Evolutionary conservation across 1,140 invertebrate genomes (phyloP).

Genomic region (Drosophila pachea): DNA sequence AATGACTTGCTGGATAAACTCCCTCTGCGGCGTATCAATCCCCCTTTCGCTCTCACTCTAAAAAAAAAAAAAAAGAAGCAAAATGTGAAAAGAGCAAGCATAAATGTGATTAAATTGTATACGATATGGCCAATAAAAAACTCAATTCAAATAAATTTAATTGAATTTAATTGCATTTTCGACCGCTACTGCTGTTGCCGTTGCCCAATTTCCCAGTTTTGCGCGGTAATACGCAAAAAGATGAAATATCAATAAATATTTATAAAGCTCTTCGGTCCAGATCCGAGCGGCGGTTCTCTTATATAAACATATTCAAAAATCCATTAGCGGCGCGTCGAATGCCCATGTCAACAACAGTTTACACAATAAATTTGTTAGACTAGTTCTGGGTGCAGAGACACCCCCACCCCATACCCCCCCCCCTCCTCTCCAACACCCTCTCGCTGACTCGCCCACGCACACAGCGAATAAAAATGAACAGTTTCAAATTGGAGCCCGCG

Average conservation of each 20-base stretch:
- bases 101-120: conserved; percentile 14
- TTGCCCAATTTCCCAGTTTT: conserved; percentile 25
- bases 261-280: conserved; percentile 46
- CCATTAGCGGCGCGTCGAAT: conserved; percentile 40
- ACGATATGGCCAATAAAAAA: conserved; percentile 22
- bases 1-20: conserved; percentile 18
- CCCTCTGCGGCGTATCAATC: not conserved
- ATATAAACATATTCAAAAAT: conserved; percentile 58
- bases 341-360: conserved; percentile 60
- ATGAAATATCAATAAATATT: conserved; percentile 65
- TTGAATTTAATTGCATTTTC: conserved; percentile 46
- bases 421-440: too few species aligned
- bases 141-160: conserved; percentile 51
- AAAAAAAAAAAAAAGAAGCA: not conserved
- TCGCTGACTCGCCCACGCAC: not conserved
- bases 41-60: too few species aligned
- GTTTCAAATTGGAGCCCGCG: conserved; percentile 14
- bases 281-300: conserved; percentile 6
- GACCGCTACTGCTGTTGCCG: not conserved
- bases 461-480: conserved; percentile 25
- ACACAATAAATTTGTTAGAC: conserved; percentile 58
- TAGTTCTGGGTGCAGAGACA: conserved; percentile 36
- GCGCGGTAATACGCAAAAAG: conserved; percentile 34
- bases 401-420: not conserved
- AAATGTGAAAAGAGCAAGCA: not conserved